Evolutionary conservation across 2,113 vertebrate genomes (phyloP).

Genomic region (Ctenodactylus gundi): DNA sequence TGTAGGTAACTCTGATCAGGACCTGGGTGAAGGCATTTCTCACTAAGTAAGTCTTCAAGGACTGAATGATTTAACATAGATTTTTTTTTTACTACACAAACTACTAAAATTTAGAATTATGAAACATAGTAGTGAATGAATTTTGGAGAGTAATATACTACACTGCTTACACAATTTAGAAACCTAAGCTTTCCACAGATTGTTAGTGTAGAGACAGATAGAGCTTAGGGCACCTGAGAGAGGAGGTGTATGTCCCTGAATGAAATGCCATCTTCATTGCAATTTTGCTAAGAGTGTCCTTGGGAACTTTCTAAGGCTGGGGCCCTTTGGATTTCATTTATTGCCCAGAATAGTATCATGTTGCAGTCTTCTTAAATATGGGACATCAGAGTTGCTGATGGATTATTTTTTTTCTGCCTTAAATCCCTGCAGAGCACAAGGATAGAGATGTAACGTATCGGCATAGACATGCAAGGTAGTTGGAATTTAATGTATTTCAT

Average conservation of each 20-base stretch:
- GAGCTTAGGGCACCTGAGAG: neutral
- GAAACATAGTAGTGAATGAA: neutral
- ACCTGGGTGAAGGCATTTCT: neutral
- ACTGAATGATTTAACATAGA: neutral
- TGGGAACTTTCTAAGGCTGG: constrained; percentile 50
- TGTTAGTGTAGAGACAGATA: constrained; percentile 30
- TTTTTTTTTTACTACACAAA: neutral
- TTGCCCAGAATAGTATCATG: constrained; percentile 27
- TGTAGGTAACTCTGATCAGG: constrained; percentile 6
- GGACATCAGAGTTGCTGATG: constrained; percentile 45
- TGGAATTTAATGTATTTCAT: constrained; percentile 80
- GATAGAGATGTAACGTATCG: constrained; percentile 75
- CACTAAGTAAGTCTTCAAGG: neutral
- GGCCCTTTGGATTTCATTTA: constrained; percentile 51
- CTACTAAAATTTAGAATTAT: neutral
- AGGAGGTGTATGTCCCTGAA: neutral
- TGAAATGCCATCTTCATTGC: constrained; percentile 19
- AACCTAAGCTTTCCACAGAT: neutral
- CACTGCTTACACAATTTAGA: neutral
- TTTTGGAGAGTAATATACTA: neutral
- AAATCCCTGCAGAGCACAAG: constrained; percentile 64
- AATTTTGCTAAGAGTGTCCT: neutral
- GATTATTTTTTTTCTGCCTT: constrained; percentile 55
- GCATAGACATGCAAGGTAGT: constrained; percentile 72
- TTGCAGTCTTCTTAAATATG: constrained; percentile 33